A percentile compares a stretch with the other conserved stretches of the same genome.
These are phyloP conservation scores for Brachypteracias leptosomus DNA, from an alignment of 2,113 vertebrate species.

Conservation along the genomic window DNA sequence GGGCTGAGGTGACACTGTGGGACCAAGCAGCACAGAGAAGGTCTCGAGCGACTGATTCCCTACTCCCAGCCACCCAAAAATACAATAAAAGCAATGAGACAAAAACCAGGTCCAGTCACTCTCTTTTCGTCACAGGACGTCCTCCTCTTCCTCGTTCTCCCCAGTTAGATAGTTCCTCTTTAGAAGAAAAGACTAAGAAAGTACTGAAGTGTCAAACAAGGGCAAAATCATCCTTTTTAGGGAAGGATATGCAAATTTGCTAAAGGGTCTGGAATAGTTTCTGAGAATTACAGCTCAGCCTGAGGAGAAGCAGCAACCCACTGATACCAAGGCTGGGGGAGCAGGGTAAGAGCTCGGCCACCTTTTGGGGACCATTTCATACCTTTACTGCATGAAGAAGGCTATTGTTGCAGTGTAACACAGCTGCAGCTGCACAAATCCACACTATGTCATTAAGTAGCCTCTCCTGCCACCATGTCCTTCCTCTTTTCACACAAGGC, in stretches of 20 bases:
- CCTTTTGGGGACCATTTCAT: neutral
- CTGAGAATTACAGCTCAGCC: neutral
- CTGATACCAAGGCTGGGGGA: accelerated
- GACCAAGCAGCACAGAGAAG: neutral
- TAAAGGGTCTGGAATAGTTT: neutral
- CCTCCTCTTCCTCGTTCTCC: constrained; percentile 5
- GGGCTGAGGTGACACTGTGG: accelerated
- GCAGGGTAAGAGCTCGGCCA: neutral
- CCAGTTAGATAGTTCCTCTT: constrained; percentile 57
- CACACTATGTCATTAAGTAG: neutral
- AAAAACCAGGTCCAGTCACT: neutral
- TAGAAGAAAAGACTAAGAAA: neutral
- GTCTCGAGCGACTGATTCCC: neutral
- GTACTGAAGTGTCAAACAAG: constrained; percentile 39
- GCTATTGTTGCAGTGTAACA: neutral
- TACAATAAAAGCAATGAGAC: neutral
- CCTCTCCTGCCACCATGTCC: neutral
- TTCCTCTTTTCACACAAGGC: neutral
- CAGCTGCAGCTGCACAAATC: neutral
- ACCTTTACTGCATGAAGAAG: neutral
- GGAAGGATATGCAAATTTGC: constrained; percentile 57
- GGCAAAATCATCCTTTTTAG: constrained; percentile 52
- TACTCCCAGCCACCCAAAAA: neutral
- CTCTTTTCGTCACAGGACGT: neutral
- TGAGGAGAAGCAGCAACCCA: neutral